These are phyloP conservation scores for Lynx canadensis DNA, from an alignment of 2,113 vertebrate genomes.

Conservation along the genomic window DNA sequence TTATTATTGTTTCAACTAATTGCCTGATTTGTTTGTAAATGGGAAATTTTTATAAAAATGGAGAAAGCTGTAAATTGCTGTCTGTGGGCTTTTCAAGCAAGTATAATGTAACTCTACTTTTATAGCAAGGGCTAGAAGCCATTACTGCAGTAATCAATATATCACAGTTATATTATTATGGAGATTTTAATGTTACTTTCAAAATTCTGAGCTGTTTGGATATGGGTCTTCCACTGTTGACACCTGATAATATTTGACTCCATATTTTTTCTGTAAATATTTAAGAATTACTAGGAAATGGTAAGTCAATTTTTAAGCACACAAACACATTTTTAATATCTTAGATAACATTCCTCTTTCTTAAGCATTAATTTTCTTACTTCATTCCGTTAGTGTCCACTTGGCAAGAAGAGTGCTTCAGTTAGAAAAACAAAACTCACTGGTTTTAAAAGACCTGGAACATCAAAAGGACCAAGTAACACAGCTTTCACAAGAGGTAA, in stretches of 20 bases:
- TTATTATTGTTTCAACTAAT: slow-evolving; percentile 57
- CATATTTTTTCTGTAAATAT: slow-evolving; percentile 65
- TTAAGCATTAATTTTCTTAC: slow-evolving; percentile 72
- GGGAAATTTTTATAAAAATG: slow-evolving; percentile 51
- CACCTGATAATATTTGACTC: slow-evolving; percentile 29
- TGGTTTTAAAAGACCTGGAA: slow-evolving; percentile 94
- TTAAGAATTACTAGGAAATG: slow-evolving; percentile 63
- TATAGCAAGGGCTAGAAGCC: slow-evolving; percentile 56
- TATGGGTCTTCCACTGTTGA: slow-evolving; percentile 43
- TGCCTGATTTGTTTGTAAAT: slow-evolving; percentile 59
- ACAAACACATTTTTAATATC: slow-evolving; percentile 69
- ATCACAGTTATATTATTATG: neutral
- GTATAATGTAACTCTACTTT: slow-evolving; percentile 41
- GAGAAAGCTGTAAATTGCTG: slow-evolving; percentile 42
- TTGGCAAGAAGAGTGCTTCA: slow-evolving; percentile 97
- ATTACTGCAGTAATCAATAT: slow-evolving; percentile 52
- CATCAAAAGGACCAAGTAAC: slow-evolving; percentile 88
- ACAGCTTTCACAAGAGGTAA: slow-evolving; percentile 95
- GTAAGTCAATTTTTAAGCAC: slow-evolving; percentile 42
- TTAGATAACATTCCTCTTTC: slow-evolving; percentile 71
- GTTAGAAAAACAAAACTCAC: slow-evolving; percentile 95
- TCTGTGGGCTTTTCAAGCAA: slow-evolving; percentile 57
- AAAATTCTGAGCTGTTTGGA: slow-evolving; percentile 10
- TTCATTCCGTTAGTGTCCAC: slow-evolving; percentile 91
- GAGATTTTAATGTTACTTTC: slow-evolving; percentile 55